Base-by-base conservation (phyloP, 1,140 invertebrate genomes). In the Listronotus bonariensis region DNA sequence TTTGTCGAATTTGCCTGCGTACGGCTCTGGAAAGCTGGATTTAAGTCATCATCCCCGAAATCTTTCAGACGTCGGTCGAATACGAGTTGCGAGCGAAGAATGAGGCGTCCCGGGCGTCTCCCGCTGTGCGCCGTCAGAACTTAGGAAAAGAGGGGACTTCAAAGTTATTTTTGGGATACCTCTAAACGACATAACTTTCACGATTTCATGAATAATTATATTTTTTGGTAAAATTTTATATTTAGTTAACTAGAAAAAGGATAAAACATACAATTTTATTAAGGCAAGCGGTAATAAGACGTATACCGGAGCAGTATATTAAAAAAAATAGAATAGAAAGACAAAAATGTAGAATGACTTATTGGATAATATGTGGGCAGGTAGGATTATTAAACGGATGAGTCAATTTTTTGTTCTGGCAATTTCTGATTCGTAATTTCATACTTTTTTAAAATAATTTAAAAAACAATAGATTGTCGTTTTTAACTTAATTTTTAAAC, bases 1-100 rank as follows among this genome's bases (percentile, higher is more conserved):
- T 66, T 57, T 49, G 56, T 66, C 55, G 64, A 40, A 54, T 38
- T 32, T n/a, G 64, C 64, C 64, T 66, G 64, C 64, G 48, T 59
- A 34, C 18, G 56, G 56, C 64, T 66, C 41, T 51, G 42, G 8
- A 48, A 60, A 66, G 64, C 51, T 66, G 53, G 57, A 84, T 86
- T 86, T 84, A 89, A 89, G 87, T 89, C 88, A 89, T 90, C 85
- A 86, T 89, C 88, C 88, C 88, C 88, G 88, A 87, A 84, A 87
- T 73, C 64, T 87, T 88, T 87, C 87, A 91, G 89, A 90, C 89
- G 89, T 91, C 89, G 89, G 87, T 91, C 89, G 89, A 89, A 89
- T 89, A 87, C 86, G 86, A 89, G 87, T 88, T 87, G 87, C 85
- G 85, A 87, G 86, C 86, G 86, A 86, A 86, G 86, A 88, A 86